Conservation (phyloP, 2,888 invertebrate species). For the Allygus modestus region DNA sequence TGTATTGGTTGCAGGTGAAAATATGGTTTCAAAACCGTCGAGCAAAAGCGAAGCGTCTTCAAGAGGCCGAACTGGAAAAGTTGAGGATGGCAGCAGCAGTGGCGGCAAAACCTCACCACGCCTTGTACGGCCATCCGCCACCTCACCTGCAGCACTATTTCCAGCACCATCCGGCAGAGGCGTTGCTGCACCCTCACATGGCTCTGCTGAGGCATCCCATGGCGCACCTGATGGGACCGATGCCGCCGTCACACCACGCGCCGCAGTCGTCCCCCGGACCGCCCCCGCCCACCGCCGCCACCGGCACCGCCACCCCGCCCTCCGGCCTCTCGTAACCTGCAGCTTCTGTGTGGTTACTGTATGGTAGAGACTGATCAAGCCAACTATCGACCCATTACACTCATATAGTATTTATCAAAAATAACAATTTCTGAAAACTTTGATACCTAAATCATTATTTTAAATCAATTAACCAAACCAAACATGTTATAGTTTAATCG, state of each 20-base stretch:
- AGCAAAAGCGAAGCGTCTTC: constrained; percentile 97
- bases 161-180: constrained; percentile 77
- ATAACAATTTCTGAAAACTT: not conserved
- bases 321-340: constrained; percentile 61
- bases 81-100: constrained; percentile 85
- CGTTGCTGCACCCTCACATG: constrained; percentile 76
- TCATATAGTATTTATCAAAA: not conserved
- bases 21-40: constrained; percentile 96
- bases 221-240: constrained; percentile 70
- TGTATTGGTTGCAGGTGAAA: constrained; percentile 81
- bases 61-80: constrained; percentile 97
- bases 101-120: constrained; percentile 76
- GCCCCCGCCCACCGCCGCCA: constrained; percentile 62
- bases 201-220: constrained; percentile 80
- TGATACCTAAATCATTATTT: not conserved
- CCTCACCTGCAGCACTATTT: constrained; percentile 69
- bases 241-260: constrained; percentile 58
- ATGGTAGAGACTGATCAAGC: not conserved
- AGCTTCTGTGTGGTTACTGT: no score
- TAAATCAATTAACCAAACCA: not conserved
- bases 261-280: constrained; percentile 61
- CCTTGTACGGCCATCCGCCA: constrained; percentile 72
- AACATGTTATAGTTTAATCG: no score
- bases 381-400: not conserved
- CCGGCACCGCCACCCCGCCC: constrained; percentile 64